A percentile compares a stretch with the other conserved stretches of the same genome.
These are phyloP conservation scores for Apodemus speciosus DNA, from an alignment of 2,113 vertebrate species.

Conservation along the genomic window DNA sequence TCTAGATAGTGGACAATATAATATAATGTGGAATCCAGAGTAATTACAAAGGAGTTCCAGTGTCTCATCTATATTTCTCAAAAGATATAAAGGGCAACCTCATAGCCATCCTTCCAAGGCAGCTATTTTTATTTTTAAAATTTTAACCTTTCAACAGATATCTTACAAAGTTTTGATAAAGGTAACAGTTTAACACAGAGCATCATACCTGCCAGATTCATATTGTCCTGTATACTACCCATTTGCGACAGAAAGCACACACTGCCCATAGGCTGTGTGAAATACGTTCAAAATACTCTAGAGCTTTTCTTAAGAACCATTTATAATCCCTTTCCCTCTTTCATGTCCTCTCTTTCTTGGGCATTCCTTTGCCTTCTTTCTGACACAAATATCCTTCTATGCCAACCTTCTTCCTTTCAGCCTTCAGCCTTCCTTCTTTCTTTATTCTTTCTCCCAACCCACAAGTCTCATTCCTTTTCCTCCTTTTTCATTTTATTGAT, in stretches of 20 bases:
- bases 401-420: accelerated
- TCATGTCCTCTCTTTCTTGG: background rate
- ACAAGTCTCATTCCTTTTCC: background rate
- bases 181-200: background rate
- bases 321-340: background rate
- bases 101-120: background rate
- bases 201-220: too few relatives aligned
- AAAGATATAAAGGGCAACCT: background rate
- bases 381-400: too few relatives aligned
- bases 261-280: background rate
- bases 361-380: background rate
- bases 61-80: background rate
- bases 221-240: background rate
- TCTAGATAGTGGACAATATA: background rate
- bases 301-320: background rate
- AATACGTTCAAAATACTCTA: background rate
- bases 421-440: background rate
- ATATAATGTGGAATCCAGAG: background rate
- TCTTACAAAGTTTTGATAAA: background rate
- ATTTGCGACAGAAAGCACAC: background rate
- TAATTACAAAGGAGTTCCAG: background rate
- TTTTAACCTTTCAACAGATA: background rate
- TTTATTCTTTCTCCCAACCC: background rate
- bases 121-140: background rate
- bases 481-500: background rate